These are phyloP conservation scores for Oscheius sp. DNA, from an alignment of 1,140 invertebrate genomes.

Conservation along the genomic window DNA sequence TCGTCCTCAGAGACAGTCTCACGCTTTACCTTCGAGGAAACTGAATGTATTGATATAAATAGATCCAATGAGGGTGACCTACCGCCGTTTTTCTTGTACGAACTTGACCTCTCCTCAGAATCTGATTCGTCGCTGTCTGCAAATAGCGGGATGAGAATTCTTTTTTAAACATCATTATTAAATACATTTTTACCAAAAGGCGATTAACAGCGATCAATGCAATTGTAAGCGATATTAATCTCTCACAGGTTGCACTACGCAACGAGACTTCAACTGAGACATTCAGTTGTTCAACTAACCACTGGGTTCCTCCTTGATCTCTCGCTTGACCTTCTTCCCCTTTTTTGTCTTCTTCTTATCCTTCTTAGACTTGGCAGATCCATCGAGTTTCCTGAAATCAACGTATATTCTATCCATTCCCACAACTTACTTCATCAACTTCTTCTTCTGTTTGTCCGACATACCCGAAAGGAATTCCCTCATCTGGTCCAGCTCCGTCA, in stretches of 20 bases:
- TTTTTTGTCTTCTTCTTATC: constrained; percentile 33
- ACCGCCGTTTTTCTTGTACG: no score
- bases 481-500: constrained; percentile 19
- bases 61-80: no score
- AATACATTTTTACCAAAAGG: no score
- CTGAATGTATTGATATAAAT: no score
- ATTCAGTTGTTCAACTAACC: no score
- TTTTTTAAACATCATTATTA: no score
- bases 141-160: no score
- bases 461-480: constrained; percentile 1
- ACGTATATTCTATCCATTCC: neutral
- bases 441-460: constrained; percentile 25
- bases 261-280: no score
- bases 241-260: no score
- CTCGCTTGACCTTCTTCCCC: neutral
- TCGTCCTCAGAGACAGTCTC: neutral
- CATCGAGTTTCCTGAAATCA: constrained; percentile 16
- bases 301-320: constrained; percentile 11
- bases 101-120: no score
- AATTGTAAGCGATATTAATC: no score
- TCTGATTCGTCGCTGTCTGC: neutral
- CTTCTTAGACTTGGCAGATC: constrained; percentile 13
- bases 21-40: neutral
- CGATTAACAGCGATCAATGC: no score
- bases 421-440: constrained; percentile 21